A percentile compares a stretch with the other conserved stretches of the same genome.
Conservation (phyloP, 2,888 invertebrate genomes). For the Marronus borbonicus region DNA sequence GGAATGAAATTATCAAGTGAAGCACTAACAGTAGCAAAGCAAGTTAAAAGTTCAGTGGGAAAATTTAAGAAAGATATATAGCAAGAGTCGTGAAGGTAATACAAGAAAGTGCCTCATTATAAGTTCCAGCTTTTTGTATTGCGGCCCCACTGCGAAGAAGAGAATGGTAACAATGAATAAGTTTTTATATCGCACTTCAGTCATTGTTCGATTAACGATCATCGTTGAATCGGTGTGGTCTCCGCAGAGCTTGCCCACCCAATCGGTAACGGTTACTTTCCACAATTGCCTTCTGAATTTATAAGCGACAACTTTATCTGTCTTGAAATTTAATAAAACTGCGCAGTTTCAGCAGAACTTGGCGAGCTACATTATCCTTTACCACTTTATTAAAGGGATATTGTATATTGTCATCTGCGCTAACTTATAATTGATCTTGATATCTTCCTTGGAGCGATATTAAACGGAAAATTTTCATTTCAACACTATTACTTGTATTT, state of each 20-base stretch:
- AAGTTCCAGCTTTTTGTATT: constrained; percentile 37
- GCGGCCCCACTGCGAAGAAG: background rate
- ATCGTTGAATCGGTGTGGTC: constrained; percentile 42
- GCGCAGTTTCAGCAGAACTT: background rate
- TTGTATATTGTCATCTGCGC: no score
- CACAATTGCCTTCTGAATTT: constrained; percentile 28
- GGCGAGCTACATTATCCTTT: background rate
- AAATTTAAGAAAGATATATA: no score
- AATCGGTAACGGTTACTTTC: constrained; percentile 20
- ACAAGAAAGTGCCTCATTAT: constrained; percentile 27
- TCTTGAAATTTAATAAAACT: constrained; percentile 32
- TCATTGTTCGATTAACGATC: constrained; percentile 46
- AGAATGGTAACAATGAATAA: constrained; percentile 42
- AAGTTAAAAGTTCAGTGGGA: no score
- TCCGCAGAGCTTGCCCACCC: constrained; percentile 33
- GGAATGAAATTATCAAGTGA: no score
- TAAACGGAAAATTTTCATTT: no score
- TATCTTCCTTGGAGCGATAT: no score
- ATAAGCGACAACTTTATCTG: constrained; percentile 19
- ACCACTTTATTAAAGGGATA: no score
- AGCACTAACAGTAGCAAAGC: no score
- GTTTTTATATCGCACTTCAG: constrained; percentile 39
- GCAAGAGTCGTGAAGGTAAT: background rate
- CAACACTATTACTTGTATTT: no score
- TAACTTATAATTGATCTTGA: no score